phyloP scores from a whole-genome alignment of 2,888 invertebrate genomes.

The Dryomyza anilis region DNA sequence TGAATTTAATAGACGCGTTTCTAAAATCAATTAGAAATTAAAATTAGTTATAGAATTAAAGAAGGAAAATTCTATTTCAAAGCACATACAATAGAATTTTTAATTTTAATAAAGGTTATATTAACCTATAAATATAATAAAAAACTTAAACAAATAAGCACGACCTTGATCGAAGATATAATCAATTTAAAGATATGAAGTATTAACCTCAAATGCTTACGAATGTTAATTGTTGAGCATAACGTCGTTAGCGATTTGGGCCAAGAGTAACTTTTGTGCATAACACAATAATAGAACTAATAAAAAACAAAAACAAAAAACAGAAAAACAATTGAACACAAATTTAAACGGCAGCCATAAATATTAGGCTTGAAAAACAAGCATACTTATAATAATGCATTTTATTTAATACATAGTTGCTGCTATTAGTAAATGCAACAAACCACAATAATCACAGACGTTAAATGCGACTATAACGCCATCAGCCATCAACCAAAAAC shows the following conservation, averaged over 20 bases:
- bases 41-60: no score
- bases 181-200: no score
- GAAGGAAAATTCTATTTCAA: no score
- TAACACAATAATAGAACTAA: not conserved
- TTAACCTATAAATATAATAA: no score
- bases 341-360: conserved; percentile 15
- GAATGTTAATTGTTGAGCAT: not conserved
- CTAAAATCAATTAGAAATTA: no score
- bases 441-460: not conserved
- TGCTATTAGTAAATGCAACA: conserved; percentile 5
- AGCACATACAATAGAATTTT: no score
- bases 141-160: not conserved
- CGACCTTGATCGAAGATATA: not conserved
- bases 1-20: no score
- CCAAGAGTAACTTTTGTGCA: conserved; percentile 10
- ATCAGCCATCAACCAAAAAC: not conserved
- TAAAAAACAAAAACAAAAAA: not conserved
- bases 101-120: no score
- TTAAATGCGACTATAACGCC: not conserved
- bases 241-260: conserved; percentile 6
- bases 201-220: not conserved
- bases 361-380: conserved; percentile 1
- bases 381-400: conserved; percentile 20
- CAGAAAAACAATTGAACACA: not conserved
- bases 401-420: conserved; percentile 19